Evolutionary conservation across 2,113 vertebrate genomes (phyloP), one percentile per base, ranked within the genome.

Genomic region (Cynocephalus volans): DNA sequence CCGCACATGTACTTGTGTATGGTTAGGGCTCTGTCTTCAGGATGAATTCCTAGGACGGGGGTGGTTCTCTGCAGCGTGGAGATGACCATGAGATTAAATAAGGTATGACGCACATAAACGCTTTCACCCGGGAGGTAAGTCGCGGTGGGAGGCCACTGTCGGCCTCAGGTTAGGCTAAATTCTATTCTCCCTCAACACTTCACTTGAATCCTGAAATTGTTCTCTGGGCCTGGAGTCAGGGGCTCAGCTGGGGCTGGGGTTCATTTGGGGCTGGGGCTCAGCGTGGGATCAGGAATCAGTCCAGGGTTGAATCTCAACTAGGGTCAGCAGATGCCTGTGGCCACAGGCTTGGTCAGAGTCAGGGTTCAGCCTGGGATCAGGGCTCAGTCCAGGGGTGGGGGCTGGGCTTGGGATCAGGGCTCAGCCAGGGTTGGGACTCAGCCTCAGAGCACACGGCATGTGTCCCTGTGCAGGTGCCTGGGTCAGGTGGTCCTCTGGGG

Each of bases 121-220:
- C n/a, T 54, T 69, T n/a, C 65, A 6, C 45, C 50, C 33, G 13
- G 62, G 54, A 52, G 18, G 79, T 48, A 18, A 26, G 60, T 58
- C 19, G 4, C 0, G 31, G 36, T n/a, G 1, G 33, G 21, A 88
- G 45, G 31, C 54, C 24, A 0, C 3, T 24, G 48, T 28, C 6
- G 21, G 56, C 87, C 58, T 73, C 9, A 62, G 31, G 33, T 21
- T 28, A 24, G 67, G 73, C 75, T 65, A 56, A 33, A 69, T 10
- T 15, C 50, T 52, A 58, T 3, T 60, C 12, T 41, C 31, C 54
- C 48, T 26, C 0, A 8, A 8, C 17, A 0, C 62, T 17, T 52
- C 14, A 6, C 5, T 13, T 24, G 56, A 19, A 54, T 28, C 50
- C 45, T 31, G 33, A 56, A 65, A 60, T 48, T 72, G 24, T 69